Conservation (phyloP, 2,888 invertebrate species). For the Perizoma flavofasciatum region DNA sequence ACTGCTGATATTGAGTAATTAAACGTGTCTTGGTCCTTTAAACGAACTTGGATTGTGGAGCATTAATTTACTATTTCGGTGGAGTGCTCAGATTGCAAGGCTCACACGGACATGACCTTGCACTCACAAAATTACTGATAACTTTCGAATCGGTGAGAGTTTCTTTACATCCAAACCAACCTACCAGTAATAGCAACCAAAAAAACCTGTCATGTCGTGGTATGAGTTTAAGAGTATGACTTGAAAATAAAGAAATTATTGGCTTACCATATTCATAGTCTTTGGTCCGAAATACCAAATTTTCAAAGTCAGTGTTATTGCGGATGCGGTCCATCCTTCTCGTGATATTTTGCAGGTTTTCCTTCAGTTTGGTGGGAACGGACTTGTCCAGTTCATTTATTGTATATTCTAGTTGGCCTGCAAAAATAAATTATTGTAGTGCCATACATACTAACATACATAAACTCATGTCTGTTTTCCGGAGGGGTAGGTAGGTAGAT, state of each 20-base stretch:
- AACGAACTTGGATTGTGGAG: slow-evolving; percentile 14
- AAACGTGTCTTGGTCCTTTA: slow-evolving; percentile 33
- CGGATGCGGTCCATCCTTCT: slow-evolving; percentile 72
- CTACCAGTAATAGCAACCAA: too few relatives aligned
- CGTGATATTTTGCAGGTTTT: slow-evolving; percentile 72
- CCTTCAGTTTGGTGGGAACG: slow-evolving; percentile 69
- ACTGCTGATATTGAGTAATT: slow-evolving; percentile 23
- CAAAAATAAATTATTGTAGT: slow-evolving; percentile 5
- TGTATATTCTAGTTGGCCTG: slow-evolving; percentile 75
- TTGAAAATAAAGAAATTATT: too few relatives aligned
- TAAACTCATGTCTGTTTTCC: too few relatives aligned
- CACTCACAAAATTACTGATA: neutral
- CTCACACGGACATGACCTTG: slow-evolving; percentile 5
- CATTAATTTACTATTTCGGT: slow-evolving; percentile 22
- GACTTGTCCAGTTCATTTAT: slow-evolving; percentile 75
- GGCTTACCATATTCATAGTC: slow-evolving; percentile 76
- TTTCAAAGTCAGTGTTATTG: slow-evolving; percentile 57
- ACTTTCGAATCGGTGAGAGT: slow-evolving; percentile 4
- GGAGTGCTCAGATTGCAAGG: slow-evolving; percentile 8
- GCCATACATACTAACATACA: too few relatives aligned
- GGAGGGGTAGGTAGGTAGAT: too few relatives aligned
- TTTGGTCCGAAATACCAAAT: slow-evolving; percentile 67
- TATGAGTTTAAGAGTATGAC: too few relatives aligned
- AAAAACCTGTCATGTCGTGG: too few relatives aligned
- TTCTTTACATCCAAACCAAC: too few relatives aligned